Percentiles rank a stretch among this genome's conserved stretches.
These are phyloP conservation scores for Mesorhabditis sp. DNA, from an alignment of 2,888 invertebrate genomes.

Conservation along the genomic window DNA sequence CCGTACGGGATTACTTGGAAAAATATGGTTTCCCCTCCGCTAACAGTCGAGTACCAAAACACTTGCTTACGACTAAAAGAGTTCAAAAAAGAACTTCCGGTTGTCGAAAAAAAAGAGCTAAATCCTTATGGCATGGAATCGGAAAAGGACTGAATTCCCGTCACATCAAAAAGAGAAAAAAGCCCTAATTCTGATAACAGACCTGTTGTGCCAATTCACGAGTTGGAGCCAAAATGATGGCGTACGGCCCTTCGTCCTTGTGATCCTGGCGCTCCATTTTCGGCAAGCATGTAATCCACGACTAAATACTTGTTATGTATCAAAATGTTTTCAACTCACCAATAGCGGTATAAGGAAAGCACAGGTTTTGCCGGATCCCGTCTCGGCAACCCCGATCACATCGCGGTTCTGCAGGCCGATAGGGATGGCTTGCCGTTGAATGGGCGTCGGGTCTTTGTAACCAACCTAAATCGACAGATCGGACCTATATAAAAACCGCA, in stretches of 20 bases:
- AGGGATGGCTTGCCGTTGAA: slow-evolving; percentile 97
- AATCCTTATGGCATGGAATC: no score
- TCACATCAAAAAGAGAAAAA: not conserved
- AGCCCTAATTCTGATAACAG: slow-evolving; percentile 2
- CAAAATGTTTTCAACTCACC: slow-evolving; percentile 60
- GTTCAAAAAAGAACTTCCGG: no score
- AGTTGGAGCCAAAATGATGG: slow-evolving; percentile 97
- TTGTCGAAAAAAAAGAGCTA: no score
- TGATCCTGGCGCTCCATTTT: slow-evolving; percentile 73
- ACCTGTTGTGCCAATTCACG: slow-evolving; percentile 63
- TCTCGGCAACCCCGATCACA: slow-evolving; percentile 98
- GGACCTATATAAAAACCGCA: not conserved
- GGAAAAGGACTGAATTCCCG: no score
- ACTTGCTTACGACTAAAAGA: no score
- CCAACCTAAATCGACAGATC: slow-evolving; percentile 21
- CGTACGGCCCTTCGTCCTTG: slow-evolving; percentile 77
- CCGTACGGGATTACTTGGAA: no score
- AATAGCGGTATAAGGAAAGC: slow-evolving; percentile 94
- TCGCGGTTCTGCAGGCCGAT: slow-evolving; percentile 76
- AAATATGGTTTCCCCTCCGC: no score
- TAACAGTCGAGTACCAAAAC: no score
- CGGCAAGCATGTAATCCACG: slow-evolving; percentile 93
- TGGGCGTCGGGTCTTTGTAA: slow-evolving; percentile 84
- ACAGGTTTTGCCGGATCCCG: slow-evolving; percentile 95
- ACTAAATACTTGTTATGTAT: slow-evolving; percentile 11